Percentiles rank a stretch among this genome's conserved stretches.
phyloP scores from a whole-genome alignment of 2,888 invertebrate genomes.

The Asteroscopus sphinx region DNA sequence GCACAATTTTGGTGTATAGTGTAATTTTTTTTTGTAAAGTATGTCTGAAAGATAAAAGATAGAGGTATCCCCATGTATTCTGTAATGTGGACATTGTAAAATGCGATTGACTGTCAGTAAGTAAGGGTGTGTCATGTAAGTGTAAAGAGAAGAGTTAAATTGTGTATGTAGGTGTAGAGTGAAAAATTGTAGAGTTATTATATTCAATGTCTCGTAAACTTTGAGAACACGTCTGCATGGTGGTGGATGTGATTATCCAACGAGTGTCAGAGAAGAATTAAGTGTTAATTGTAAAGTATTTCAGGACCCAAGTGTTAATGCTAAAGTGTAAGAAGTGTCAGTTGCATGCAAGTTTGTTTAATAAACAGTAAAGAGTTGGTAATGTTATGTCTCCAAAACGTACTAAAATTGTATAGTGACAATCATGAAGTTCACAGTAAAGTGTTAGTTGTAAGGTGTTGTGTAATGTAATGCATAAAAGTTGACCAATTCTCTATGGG shows the following conservation, averaged over 20 bases:
- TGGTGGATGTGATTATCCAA: conserved; percentile 2
- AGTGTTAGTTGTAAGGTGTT: conserved; percentile 32
- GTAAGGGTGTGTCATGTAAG: not conserved
- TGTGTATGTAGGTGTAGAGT: conserved; percentile 10
- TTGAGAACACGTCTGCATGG: conserved; percentile 9
- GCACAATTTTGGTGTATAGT: not conserved
- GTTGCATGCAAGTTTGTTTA: no score
- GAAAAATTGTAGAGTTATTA: conserved; percentile 3
- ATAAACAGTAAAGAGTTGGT: not conserved
- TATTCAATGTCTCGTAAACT: not conserved
- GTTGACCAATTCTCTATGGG: no score
- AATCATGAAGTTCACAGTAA: not conserved
- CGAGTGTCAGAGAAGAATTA: not conserved
- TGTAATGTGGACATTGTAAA: conserved; percentile 8
- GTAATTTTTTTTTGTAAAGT: not conserved
- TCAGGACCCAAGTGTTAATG: not conserved
- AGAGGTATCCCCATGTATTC: not conserved
- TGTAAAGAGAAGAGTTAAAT: conserved; percentile 2
- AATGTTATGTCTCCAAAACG: conserved; percentile 1
- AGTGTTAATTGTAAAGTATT: conserved; percentile 4
- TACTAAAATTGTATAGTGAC: not conserved
- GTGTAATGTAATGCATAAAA: no score
- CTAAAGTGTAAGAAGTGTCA: no score
- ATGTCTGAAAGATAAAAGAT: not conserved
- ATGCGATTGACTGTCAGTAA: not conserved